Evolutionary conservation across 2,888 invertebrate species (phyloP), one percentile per base, ranked within the genome.

Genomic region (Smittia sp.): DNA sequence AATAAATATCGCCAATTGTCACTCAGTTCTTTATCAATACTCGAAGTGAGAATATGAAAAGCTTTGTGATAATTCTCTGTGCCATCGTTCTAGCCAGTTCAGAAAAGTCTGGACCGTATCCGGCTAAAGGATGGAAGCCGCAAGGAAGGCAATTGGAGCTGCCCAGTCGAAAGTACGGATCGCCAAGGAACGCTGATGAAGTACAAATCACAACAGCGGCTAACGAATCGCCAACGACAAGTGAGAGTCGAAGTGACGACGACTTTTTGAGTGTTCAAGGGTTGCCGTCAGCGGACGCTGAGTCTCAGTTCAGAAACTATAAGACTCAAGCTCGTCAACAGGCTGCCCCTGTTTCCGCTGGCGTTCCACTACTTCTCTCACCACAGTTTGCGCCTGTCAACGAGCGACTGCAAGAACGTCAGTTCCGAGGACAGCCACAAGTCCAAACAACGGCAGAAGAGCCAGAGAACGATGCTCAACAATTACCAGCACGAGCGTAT

Each of bases 71-170:
- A n/a, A n/a, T 72, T 32, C 9, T 70, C 39, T 39, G 62, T 72
- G 72, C 32, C 6, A 20, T 72, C 4, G n/a, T 72, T 9, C 22
- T 52, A 32, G n/a, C 24, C n/a, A 20, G 7, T 18, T 27, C 72
- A 15, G 58, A 72, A 13, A 62, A 72, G 22, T 58, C 39, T 11
- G 63, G 74, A 0, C 81, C 82, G 1, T 84, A 84, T 77, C 79
- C 81, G 1, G 77, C 83, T 1, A 77, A 81, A 3, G 83, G 83
- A 7, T 84, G 81, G 82, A 81, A 80, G 39, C 83, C 84, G 11
- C 77, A 78, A 24, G 80, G 80, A 13, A 77, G 78, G 22, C 78
- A 80, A 1, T 82, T 84, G 67, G 76, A 78, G 25, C 74, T 84
- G n/a, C 83, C 84, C 2, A 76, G 76, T 24, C 24, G 18, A 15